Evolutionary conservation across 2,888 invertebrate genomes (phyloP).

Genomic region (Drosophila monieri): DNA sequence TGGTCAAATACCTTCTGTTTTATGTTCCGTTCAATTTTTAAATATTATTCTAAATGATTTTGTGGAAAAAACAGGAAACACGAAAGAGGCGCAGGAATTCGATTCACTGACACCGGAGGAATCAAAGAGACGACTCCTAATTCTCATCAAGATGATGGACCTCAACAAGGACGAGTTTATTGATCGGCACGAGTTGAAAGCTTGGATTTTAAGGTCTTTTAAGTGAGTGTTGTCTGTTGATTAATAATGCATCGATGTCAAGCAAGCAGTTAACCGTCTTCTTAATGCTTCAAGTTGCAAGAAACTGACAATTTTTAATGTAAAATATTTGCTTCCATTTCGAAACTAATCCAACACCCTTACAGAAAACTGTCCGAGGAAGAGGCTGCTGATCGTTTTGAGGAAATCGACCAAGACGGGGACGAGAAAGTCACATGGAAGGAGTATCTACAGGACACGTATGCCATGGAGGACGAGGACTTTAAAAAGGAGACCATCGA

Average conservation of each 20-base stretch:
- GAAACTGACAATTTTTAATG: conserved; percentile 3
- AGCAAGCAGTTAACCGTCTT: conserved; percentile 2
- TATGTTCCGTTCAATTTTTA: conserved; percentile 33
- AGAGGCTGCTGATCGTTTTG: conserved; percentile 93
- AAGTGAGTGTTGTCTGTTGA: conserved; percentile 85
- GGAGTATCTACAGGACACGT: conserved; percentile 95
- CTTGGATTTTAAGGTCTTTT: conserved; percentile 97
- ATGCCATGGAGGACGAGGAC: conserved; percentile 89
- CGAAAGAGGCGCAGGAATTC: conserved; percentile 95
- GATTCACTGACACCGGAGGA: conserved; percentile 94
- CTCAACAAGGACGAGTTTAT: conserved; percentile 91
- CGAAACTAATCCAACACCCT: not conserved
- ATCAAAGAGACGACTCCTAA: conserved; percentile 90
- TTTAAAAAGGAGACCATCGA: conserved; percentile 82
- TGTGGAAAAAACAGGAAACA: conserved; percentile 88
- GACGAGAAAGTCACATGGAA: conserved; percentile 94
- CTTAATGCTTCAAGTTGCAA: conserved; percentile 16
- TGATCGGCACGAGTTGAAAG: conserved; percentile 92
- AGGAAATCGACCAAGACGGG: conserved; percentile 92
- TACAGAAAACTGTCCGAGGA: conserved; percentile 92
- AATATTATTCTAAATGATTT: conserved; percentile 19
- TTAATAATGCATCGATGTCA: conserved; percentile 64
- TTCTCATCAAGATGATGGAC: conserved; percentile 95
- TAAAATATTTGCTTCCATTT: not conserved
- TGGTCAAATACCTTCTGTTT: conserved; percentile 33